Conservation (phyloP, 2,888 invertebrate genomes). For the Hydrotaea diabolus region DNA sequence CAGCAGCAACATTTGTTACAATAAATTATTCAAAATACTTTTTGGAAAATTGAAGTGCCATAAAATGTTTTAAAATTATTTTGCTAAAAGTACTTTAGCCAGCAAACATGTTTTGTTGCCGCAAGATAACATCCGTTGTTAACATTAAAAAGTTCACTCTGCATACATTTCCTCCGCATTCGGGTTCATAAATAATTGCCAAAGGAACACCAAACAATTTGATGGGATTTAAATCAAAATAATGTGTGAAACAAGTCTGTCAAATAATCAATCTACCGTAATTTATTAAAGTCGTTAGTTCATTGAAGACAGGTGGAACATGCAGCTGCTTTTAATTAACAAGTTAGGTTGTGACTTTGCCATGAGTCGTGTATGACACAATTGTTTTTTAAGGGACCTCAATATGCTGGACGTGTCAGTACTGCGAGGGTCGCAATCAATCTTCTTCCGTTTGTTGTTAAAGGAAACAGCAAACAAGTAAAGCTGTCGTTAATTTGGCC, state of each 20-base stretch:
- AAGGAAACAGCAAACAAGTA: too few relatives aligned
- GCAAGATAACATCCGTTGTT: slow-evolving; percentile 29
- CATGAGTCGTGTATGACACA: too few relatives aligned
- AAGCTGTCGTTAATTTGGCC: too few relatives aligned
- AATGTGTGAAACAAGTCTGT: slow-evolving; percentile 5
- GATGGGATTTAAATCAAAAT: slow-evolving; percentile 9
- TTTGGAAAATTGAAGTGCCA: slow-evolving; percentile 41
- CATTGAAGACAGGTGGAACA: too few relatives aligned
- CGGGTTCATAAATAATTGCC: neutral
- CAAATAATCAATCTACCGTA: neutral
- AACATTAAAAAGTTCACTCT: slow-evolving; percentile 22
- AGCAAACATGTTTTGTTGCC: slow-evolving; percentile 12
- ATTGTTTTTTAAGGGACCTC: too few relatives aligned
- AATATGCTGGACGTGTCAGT: too few relatives aligned
- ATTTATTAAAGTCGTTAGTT: slow-evolving; percentile 7
- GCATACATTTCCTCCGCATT: neutral
- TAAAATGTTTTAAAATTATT: slow-evolving; percentile 56
- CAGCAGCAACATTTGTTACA: slow-evolving; percentile 46
- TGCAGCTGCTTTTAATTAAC: too few relatives aligned
- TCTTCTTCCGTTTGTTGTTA: too few relatives aligned
- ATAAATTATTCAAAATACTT: slow-evolving; percentile 60
- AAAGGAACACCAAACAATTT: neutral
- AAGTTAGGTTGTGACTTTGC: neutral
- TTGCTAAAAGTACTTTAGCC: slow-evolving; percentile 20
- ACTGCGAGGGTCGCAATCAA: too few relatives aligned